A percentile compares a stretch with the other conserved stretches of the same genome.
These are phyloP conservation scores for Chelonus insularis DNA, from an alignment of 1,140 invertebrate genomes.

Conservation along the genomic window DNA sequence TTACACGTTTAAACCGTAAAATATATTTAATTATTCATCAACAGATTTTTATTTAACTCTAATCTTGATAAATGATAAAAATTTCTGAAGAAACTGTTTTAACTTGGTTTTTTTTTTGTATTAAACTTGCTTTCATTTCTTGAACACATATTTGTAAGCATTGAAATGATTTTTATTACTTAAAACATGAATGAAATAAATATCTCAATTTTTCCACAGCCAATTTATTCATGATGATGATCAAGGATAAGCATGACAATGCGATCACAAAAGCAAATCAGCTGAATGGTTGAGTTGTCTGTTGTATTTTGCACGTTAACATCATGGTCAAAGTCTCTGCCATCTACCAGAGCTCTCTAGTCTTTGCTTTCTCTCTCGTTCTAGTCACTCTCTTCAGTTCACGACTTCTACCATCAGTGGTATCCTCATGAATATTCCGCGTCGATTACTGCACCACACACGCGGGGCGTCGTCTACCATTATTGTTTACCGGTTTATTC, in stretches of 20 bases:
- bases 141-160: too few species aligned
- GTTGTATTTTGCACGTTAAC: slow-evolving; percentile 25
- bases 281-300: slow-evolving; percentile 12
- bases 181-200: neutral
- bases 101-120: too few species aligned
- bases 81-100: too few species aligned
- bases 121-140: too few species aligned
- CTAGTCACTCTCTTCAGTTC: slow-evolving; percentile 10
- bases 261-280: slow-evolving; percentile 21
- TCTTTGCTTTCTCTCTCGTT: neutral
- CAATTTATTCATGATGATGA: neutral
- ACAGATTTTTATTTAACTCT: too few species aligned
- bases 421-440: slow-evolving; percentile 45
- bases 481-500: slow-evolving; percentile 38
- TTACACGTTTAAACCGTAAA: too few species aligned
- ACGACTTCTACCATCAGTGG: slow-evolving; percentile 4
- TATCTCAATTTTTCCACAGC: neutral
- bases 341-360: neutral
- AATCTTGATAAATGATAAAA: too few species aligned
- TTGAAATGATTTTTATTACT: too few species aligned
- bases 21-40: too few species aligned
- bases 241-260: slow-evolving; percentile 1
- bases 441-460: slow-evolving; percentile 37
- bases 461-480: slow-evolving; percentile 31
- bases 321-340: slow-evolving; percentile 11